Percentiles rank a stretch among this genome's conserved stretches.
Conservation (phyloP, 2,888 invertebrate genomes). For the Parnassius smintheus region DNA sequence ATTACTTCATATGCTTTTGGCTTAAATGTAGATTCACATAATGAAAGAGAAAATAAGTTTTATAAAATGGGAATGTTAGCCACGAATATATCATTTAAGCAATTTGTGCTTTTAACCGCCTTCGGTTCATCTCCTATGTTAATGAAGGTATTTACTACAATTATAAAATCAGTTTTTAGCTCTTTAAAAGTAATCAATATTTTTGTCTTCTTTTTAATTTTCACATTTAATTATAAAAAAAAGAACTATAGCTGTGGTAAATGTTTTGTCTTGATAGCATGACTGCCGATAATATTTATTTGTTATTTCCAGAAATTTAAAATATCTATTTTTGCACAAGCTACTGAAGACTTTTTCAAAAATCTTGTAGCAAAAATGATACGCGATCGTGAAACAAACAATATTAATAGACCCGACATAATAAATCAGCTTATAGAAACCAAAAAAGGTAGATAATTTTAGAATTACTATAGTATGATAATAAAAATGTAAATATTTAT, state of each 20-base stretch:
- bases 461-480: too few relatives aligned
- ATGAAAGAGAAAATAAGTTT: conserved; percentile 71
- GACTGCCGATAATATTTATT: too few relatives aligned
- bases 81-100: conserved; percentile 4
- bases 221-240: too few relatives aligned
- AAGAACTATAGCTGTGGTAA: too few relatives aligned
- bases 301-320: too few relatives aligned
- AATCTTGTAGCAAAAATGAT: conserved; percentile 53
- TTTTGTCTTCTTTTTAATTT: too few relatives aligned
- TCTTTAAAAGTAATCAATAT: too few relatives aligned
- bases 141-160: too few relatives aligned
- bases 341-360: conserved; percentile 45
- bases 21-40: conserved; percentile 71
- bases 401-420: conserved; percentile 69
- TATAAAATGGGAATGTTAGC: conserved; percentile 63
- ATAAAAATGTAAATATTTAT: too few relatives aligned
- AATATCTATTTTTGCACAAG: conserved; percentile 6
- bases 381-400: conserved; percentile 49
- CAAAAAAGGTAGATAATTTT: conserved; percentile 48
- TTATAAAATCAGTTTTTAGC: too few relatives aligned
- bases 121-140: too few relatives aligned
- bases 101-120: neutral
- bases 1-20: conserved; percentile 72
- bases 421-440: conserved; percentile 78
- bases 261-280: too few relatives aligned